phyloP scores from a whole-genome alignment of 92 coral and sea anemone species.

The Siderastrea siderea region DNA sequence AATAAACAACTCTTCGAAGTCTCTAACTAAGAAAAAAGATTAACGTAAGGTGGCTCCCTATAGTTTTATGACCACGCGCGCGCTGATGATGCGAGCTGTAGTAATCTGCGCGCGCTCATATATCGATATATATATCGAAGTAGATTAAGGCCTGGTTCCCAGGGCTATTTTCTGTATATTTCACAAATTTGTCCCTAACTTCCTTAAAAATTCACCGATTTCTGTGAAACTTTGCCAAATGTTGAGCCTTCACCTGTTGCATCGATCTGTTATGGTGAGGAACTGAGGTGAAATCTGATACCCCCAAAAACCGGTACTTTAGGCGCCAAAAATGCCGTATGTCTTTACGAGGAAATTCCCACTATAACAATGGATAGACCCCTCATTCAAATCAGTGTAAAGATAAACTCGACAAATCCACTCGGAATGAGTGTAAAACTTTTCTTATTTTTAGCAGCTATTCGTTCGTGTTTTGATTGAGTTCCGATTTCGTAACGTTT shows the following conservation, averaged over 20 bases:
- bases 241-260: neutral
- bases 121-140: too few species aligned
- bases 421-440: constrained; percentile 18
- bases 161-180: constrained; percentile 3
- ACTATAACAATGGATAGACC: neutral
- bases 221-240: constrained; percentile 27
- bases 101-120: too few species aligned
- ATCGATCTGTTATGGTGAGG: neutral
- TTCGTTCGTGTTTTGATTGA: neutral
- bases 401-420: neutral
- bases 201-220: neutral
- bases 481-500: neutral
- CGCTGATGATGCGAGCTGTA: too few species aligned
- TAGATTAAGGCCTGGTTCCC: constrained; percentile 32
- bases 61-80: too few species aligned
- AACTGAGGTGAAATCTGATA: constrained; percentile 10
- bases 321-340: constrained; percentile 8
- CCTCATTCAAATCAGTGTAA: neutral
- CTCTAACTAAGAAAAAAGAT: too few species aligned
- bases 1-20: too few species aligned
- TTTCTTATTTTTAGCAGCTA: neutral
- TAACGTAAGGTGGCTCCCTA: too few species aligned
- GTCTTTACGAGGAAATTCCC: constrained; percentile 10
- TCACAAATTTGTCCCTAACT: constrained; percentile 19
- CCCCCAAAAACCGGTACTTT: constrained; percentile 7